Evolutionary conservation across 2,113 vertebrate species (phyloP), one percentile per base, ranked within the genome.

Genomic region (Paradoxurus hermaphroditus): DNA sequence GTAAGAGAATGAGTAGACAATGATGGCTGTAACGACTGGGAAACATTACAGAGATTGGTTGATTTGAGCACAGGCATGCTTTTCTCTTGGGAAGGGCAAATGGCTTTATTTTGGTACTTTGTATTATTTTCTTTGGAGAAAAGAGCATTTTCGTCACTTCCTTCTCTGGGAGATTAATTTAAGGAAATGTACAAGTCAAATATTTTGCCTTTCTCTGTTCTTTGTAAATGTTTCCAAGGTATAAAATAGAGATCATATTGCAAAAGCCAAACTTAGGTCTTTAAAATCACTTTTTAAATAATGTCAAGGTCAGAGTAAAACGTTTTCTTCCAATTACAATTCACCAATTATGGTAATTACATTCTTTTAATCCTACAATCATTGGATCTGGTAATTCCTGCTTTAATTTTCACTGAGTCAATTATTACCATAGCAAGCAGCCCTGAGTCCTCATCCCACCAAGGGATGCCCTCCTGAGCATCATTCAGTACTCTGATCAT

Each of bases 21-120:
- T 84, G 81, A 63, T 39, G 11, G 15, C 82, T 53, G 21, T 29
- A 86, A 63, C 0, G 21, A 44, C 92, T 53, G 73, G 41, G 83
- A 90, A 94, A 51, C 63, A 25, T n/a, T 56, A 39, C 41, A 81
- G 73, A 93, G 90, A 97, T 82, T 53, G 86, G 75, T 15, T 92
- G 93, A 90, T 94, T 91, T 73, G 97, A 89, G 84, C 39, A 86
- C 92, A 93, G 82, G 49, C 82, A 21, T 49, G 19, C 72, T 94
- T 2, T 96, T 97, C 94, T 96, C 91, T 18, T 79, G 75, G 59
- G 72, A 91, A 93, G 62, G 39, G 68, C 85, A 73, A 73, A 6
- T 31, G 19, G 88, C 87, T 94, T 46, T 7, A 77, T 90, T 29
- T 86, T 78, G 67, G 51, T 90, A 51, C 72, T 90, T 90, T 36